phyloP scores from a whole-genome alignment of 1,140 invertebrate species.

The Drosophila burlai region DNA sequence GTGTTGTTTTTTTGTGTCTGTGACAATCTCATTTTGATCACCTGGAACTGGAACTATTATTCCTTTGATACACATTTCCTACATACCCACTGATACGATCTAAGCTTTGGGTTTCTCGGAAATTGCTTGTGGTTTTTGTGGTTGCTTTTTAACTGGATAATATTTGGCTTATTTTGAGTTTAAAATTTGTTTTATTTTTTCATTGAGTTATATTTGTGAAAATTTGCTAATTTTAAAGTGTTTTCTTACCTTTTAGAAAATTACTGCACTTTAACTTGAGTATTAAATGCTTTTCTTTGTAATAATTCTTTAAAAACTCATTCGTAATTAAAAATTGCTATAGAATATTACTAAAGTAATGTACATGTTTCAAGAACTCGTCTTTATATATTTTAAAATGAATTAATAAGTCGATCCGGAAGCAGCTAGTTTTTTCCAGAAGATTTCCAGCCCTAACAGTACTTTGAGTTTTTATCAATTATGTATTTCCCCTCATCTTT shows the following conservation, averaged over 20 bases:
- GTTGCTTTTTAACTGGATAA: not conserved
- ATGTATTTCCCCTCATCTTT: not conserved
- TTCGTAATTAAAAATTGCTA: not conserved
- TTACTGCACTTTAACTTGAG: too few relatives aligned
- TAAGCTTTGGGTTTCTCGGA: not conserved
- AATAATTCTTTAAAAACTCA: not conserved
- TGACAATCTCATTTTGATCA: constrained; percentile 5
- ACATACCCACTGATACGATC: not conserved
- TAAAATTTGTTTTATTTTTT: not conserved
- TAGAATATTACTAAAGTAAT: too few relatives aligned
- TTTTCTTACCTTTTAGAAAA: too few relatives aligned
- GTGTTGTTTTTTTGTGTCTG: constrained; percentile 9
- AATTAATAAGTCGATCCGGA: not conserved
- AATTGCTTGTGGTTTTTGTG: not conserved
- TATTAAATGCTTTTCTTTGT: too few relatives aligned
- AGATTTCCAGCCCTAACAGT: constrained; percentile 3
- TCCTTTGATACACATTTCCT: constrained; percentile 11
- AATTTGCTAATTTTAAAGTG: not conserved
- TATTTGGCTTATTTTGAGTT: not conserved
- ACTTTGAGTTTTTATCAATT: not conserved
- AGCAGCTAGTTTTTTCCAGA: not conserved
- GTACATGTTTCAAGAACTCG: not conserved
- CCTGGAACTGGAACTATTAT: constrained; percentile 28
- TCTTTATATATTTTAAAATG: not conserved
- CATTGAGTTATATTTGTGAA: not conserved